phyloP scores from a whole-genome alignment of 2,113 vertebrate species.

The Ciconia maguari region DNA sequence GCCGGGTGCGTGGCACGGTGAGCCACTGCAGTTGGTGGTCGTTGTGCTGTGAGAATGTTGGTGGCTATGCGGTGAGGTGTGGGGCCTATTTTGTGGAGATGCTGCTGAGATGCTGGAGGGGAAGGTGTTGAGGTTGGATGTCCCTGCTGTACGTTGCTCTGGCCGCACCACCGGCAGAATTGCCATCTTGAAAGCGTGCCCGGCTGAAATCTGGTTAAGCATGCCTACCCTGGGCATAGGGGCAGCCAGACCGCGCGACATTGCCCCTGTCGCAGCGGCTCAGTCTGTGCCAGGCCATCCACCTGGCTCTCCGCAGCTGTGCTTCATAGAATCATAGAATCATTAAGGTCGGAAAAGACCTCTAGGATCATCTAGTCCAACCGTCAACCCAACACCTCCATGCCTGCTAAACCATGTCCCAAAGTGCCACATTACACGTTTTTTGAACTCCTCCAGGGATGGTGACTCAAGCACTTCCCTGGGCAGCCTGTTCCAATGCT shows the following conservation, averaged over 20 bases:
- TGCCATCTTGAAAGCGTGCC: not conserved
- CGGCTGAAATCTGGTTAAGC: not conserved
- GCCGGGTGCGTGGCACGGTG: accelerated
- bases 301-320: not conserved
- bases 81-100: not conserved
- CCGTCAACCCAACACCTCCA: no score
- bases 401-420: no score
- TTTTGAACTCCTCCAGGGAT: no score
- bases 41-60: not conserved
- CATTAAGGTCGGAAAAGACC: no score
- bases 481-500: no score
- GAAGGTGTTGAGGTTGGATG: not conserved
- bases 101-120: not conserved
- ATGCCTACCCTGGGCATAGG: not conserved
- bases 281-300: not conserved
- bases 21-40: not conserved
- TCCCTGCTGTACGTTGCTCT: not conserved
- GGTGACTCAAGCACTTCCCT: no score
- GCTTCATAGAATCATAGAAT: not conserved
- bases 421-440: no score
- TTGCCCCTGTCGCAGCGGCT: not conserved
- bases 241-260: accelerated
- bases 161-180: not conserved
- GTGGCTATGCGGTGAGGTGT: not conserved
- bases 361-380: no score